Conservation (phyloP, 2,797 vertebrate species). For the Danio albolineatus region DNA sequence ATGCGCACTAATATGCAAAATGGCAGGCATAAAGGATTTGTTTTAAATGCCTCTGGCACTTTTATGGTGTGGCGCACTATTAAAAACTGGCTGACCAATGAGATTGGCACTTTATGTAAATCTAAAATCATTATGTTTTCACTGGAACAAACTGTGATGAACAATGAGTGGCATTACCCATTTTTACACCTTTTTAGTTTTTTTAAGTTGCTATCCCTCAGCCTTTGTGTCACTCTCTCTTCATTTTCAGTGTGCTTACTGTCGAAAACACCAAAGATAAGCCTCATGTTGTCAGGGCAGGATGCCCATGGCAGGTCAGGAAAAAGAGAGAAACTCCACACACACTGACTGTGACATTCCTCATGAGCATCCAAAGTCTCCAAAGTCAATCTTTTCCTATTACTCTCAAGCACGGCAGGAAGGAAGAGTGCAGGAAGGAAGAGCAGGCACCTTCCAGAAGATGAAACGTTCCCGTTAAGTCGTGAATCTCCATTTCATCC, state of each 20-base stretch:
- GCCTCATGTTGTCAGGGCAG: background rate
- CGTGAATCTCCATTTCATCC: background rate
- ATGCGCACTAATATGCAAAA: too few relatives aligned
- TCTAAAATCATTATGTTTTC: background rate
- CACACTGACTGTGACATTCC: constrained; percentile 56
- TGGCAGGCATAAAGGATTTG: too few relatives aligned
- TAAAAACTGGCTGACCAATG: too few relatives aligned
- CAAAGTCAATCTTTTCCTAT: constrained; percentile 42
- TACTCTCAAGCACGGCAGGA: constrained; percentile 18
- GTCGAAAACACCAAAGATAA: background rate
- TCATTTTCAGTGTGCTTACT: background rate
- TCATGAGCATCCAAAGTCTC: constrained; percentile 59
- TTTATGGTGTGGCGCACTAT: too few relatives aligned
- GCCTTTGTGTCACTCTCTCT: background rate
- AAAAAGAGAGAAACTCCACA: constrained; percentile 19
- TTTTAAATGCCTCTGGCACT: too few relatives aligned
- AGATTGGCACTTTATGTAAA: background rate
- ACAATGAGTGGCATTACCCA: too few relatives aligned
- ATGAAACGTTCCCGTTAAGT: background rate
- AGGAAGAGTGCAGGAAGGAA: background rate
- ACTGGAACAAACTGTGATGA: background rate
- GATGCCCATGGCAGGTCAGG: constrained; percentile 7
- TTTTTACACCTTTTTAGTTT: background rate
- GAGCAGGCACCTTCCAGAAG: constrained; percentile 13
- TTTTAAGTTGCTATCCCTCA: background rate